Conservation (phyloP, 2,113 vertebrate genomes). For the Myotis yumanensis region DNA sequence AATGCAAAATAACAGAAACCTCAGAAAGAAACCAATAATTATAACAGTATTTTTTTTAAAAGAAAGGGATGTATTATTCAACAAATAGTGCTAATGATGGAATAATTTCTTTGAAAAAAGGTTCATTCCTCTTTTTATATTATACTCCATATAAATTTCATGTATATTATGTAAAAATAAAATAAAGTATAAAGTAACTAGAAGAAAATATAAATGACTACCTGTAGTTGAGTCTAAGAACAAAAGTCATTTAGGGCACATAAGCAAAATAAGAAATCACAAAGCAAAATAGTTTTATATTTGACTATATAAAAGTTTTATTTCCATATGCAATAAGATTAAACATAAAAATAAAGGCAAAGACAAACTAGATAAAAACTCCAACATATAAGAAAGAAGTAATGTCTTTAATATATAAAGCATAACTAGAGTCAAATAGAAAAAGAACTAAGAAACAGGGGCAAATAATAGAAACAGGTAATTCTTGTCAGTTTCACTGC, state of each 20-base stretch:
- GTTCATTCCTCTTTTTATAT: not conserved
- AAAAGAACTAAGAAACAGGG: not conserved
- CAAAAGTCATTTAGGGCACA: not conserved
- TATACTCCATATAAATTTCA: not conserved
- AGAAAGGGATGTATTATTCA: slow-evolving; percentile 5
- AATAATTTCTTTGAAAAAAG: not conserved
- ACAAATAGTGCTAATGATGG: not conserved
- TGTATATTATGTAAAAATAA: not conserved
- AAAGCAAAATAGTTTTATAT: slow-evolving; percentile 2
- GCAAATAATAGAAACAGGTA: not conserved
- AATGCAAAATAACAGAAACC: not conserved
- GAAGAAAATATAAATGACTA: not conserved
- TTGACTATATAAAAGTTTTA: not conserved
- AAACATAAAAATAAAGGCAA: slow-evolving; percentile 14
- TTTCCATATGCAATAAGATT: slow-evolving; percentile 2
- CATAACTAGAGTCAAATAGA: not conserved
- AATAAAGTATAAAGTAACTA: not conserved
- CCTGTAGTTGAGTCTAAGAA: not conserved
- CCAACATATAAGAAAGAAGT: not conserved
- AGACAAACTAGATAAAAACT: not conserved
- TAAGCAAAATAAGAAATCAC: not conserved
- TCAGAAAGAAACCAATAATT: not conserved
- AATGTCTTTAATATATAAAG: slow-evolving; percentile 20
- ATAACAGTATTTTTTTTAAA: slow-evolving; percentile 20
- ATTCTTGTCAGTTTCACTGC: not conserved